A percentile compares a stretch with the other conserved stretches of the same genome.
Evolutionary conservation across 2,113 vertebrate genomes (phyloP).

Genomic region (Microcebus ravelobensis): DNA sequence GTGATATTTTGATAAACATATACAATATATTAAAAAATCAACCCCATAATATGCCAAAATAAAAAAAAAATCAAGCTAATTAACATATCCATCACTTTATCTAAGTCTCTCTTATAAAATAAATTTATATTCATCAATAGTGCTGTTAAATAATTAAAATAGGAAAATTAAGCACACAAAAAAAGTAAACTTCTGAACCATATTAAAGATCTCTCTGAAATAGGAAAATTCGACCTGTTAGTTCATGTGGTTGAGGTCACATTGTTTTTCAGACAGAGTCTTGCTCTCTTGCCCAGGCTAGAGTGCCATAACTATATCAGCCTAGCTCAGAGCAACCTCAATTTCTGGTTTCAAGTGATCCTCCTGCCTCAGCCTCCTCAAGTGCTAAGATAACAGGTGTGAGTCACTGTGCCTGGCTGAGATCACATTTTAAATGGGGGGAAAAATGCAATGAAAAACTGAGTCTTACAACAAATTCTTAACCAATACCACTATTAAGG

Average conservation of each 20-base stretch:
- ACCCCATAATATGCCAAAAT: no score
- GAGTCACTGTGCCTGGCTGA: no score
- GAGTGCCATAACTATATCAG: no score
- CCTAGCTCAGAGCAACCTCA: no score
- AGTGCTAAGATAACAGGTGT: no score
- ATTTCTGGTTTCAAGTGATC: no score
- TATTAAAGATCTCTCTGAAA: not conserved
- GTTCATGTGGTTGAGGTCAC: not conserved
- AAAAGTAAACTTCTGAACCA: not conserved
- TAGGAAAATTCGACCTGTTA: not conserved
- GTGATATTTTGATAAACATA: not conserved
- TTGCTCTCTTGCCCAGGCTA: no score
- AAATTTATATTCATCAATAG: not conserved
- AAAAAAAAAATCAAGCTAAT: not conserved
- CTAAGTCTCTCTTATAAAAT: slow-evolving; percentile 30
- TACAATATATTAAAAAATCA: not conserved
- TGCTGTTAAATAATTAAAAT: slow-evolving; percentile 15
- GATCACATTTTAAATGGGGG: slow-evolving; percentile 13
- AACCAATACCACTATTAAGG: not conserved
- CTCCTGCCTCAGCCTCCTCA: no score
- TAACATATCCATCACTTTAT: not conserved
- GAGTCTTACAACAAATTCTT: slow-evolving; percentile 11
- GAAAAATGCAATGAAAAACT: not conserved
- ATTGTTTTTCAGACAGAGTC: no score
- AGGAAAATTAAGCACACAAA: not conserved